Base-by-base conservation (phyloP, 2,888 invertebrate genomes). In the Drosophila tanythrix region DNA sequence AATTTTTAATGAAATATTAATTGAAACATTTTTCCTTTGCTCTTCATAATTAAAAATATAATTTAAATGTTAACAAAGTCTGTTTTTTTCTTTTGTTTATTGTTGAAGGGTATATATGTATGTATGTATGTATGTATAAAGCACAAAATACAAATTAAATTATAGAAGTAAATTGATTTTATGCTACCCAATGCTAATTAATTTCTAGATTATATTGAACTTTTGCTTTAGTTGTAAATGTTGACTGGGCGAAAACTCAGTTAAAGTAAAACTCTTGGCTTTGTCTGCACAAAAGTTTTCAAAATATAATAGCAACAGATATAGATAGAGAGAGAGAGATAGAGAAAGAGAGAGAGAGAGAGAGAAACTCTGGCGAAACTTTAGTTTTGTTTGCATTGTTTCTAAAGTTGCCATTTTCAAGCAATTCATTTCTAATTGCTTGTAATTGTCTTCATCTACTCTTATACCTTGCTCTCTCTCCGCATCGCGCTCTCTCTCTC, bases 341-440 rank as follows among this genome's bases (percentile, higher is more conserved):
- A 21, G 15, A n/a, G 13, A 52, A 4, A n/a, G 11, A 43, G 7
- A 46, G 13, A 7, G 13, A 43, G 3, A 21, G 21, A 25, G 13
- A n/a, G n/a, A 11, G n/a, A 38, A n/a, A 29, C 36, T 13, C 8
- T 27, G 18, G 50, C 43, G 55, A 69, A 80, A 77, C 64, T 78
- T 78, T 38, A 76, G 81, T 76, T 72, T 63, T 65, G 75, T 77
- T 80, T 81, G 82, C 82, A 68, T 78, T 76, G 81, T 78, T 81
- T 71, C 60, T 46, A 83, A 82, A 79, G 76, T 81, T 82, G 82
- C 63, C 66, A 77, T 77, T 77, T 82, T 69, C 73, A 71, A 88
- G 82, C 82, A 82, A 85, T 89, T 85, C 85, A 89, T 82, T 89
- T 87, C 85, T 85, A 85, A 89, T 85, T 85, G 85, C 88, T 82